A percentile compares a stretch with the other conserved stretches of the same genome.
Conservation (phyloP, 2,113 vertebrate genomes). For the Onychostoma macrolepis region DNA sequence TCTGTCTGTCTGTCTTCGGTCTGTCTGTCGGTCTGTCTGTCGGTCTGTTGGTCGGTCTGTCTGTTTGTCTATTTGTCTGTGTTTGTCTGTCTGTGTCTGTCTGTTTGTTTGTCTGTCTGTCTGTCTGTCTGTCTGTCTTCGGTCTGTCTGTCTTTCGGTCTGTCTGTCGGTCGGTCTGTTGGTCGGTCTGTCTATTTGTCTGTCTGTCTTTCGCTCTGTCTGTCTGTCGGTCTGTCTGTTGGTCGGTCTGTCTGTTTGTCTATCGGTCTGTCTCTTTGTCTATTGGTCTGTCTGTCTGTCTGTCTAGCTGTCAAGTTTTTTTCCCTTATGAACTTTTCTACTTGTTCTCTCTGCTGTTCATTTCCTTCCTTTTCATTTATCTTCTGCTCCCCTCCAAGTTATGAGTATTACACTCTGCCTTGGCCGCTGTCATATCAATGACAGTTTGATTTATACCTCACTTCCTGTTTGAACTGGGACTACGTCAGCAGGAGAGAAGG, state of each 20-base stretch:
- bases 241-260: background rate
- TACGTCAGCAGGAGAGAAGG: constrained; percentile 2
- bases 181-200: background rate
- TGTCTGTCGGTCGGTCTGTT: too few species aligned
- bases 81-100: too few species aligned
- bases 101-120: too few species aligned
- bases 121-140: background rate
- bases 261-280: background rate
- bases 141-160: accelerated
- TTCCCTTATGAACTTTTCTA: background rate
- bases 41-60: too few species aligned
- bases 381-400: background rate
- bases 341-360: background rate
- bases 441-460: constrained; percentile 52
- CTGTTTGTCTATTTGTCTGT: background rate
- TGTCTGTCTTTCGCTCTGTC: too few species aligned
- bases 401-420: constrained; percentile 23
- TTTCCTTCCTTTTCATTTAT: background rate
- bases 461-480: constrained; percentile 49
- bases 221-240: too few species aligned
- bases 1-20: background rate
- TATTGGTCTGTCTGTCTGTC: background rate
- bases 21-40: too few species aligned
- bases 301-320: background rate
- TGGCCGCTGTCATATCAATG: constrained; percentile 20